These are phyloP conservation scores for Eulemur albifrons DNA, from an alignment of 2,797 vertebrate species.

Conservation along the genomic window DNA sequence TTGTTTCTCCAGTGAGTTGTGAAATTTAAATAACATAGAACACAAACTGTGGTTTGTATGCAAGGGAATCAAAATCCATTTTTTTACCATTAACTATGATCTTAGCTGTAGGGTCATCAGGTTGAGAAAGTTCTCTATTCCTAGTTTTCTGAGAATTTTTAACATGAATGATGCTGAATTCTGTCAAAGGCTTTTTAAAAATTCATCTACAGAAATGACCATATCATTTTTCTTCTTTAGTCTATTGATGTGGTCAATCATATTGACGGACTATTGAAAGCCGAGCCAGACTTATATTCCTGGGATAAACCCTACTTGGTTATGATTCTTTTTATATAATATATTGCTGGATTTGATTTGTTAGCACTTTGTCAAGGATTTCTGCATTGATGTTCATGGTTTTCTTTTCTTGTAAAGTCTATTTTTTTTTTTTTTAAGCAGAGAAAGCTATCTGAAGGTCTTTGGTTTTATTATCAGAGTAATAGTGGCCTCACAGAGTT, in stretches of 20 bases:
- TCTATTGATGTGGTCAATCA: neutral
- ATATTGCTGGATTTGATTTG: neutral
- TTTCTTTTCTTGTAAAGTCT: neutral
- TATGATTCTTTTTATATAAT: neutral
- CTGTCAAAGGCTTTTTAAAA: neutral
- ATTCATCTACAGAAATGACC: neutral
- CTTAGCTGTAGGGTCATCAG: neutral
- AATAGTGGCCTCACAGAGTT: neutral
- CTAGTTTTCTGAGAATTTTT: neutral
- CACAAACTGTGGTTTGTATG: neutral
- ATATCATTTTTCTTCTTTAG: neutral
- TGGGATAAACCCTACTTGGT: too few species aligned
- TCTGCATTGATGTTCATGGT: neutral
- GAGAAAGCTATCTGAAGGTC: too few species aligned
- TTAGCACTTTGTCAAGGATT: neutral
- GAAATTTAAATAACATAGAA: constrained; percentile 29
- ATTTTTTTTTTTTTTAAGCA: neutral
- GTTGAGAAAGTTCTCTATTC: neutral
- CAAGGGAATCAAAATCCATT: constrained; percentile 31
- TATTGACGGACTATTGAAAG: neutral
- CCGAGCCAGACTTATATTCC: neutral
- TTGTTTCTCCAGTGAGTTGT: neutral
- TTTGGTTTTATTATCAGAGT: constrained; percentile 18
- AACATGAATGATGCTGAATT: neutral
- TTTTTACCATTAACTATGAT: neutral